Evolutionary conservation across 1,140 invertebrate species (phyloP).

Genomic region (Nixonia krombeini): DNA sequence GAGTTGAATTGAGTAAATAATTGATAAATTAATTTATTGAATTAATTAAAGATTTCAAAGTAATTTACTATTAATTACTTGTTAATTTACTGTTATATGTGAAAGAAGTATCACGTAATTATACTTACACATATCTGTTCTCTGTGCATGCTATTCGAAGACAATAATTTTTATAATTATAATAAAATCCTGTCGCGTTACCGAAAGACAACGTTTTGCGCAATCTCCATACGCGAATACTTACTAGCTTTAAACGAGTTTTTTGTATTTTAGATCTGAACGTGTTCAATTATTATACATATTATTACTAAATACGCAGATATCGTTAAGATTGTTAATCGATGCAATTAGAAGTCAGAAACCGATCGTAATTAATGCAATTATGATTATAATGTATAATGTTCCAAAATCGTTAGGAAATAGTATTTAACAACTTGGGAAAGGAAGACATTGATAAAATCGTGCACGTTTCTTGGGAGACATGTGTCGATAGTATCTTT

Average conservation of each 20-base stretch:
- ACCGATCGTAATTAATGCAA: slow-evolving; percentile 1
- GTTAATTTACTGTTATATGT: no score
- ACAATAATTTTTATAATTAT: slow-evolving; percentile 35
- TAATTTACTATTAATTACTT: no score
- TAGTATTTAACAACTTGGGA: background rate
- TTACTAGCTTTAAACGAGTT: slow-evolving; percentile 43
- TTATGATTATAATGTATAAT: slow-evolving; percentile 5
- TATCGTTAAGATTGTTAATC: slow-evolving; percentile 37
- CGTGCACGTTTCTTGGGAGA: no score
- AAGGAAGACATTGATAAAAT: no score
- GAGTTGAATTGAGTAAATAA: no score
- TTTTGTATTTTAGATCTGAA: slow-evolving; percentile 45
- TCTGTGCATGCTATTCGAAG: slow-evolving; percentile 27
- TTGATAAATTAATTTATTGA: no score
- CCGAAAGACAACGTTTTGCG: slow-evolving; percentile 24
- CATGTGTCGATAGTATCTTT: no score
- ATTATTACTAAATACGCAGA: slow-evolving; percentile 9
- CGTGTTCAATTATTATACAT: slow-evolving; percentile 34
- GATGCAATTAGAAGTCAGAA: slow-evolving; percentile 16
- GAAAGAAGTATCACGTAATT: slow-evolving; percentile 17
- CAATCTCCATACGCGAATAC: slow-evolving; percentile 38
- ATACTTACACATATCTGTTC: slow-evolving; percentile 15
- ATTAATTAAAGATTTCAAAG: no score
- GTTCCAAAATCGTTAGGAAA: slow-evolving; percentile 18
- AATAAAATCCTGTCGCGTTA: background rate